Base-by-base conservation (phyloP, 2,797 vertebrate species). In the Mormyrops attenuatus region DNA sequence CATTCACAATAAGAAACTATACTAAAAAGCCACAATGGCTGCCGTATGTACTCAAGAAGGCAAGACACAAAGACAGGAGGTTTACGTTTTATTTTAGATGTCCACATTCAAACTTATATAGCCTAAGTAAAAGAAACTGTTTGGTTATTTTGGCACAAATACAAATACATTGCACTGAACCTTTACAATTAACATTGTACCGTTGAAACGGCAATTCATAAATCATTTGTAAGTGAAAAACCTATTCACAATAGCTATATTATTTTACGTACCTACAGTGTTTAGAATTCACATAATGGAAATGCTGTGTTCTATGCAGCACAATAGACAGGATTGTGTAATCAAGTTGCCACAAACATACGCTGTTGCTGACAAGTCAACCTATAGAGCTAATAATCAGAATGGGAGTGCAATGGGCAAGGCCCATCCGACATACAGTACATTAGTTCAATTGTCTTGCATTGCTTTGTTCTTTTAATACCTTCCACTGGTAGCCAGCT, bases 171-270 rank as follows among this genome's bases (percentile, higher is more conserved):
- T 57, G 41, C 86, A 86, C 47, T 73, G 17, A 69, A 88, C 34
- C 41, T 52, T 55, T 34, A 53, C 26, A 90, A 88, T 13, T 89
- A 88, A 88, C 57, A 88, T 77, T 88, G 57, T 41, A 89, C 82
- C 22, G 44, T 84, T 60, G 17, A 88, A 91, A 88, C 89, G 90
- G 87, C 88, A 89, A 89, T 47, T 82, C n/a, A 90, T 57, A 30
- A 82, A 73, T 73, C 6, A 49, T 49, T 60, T 85, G 13, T 38
- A 52, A 17, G 57, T 34, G 57, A 89, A 66, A 63, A 80, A 22
- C 17, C 34, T 80, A 80, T n/a, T 82, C 41, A 82, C 38, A 47
- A 82, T 47, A 47, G 20, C 77, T 44, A n/a, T 47, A 80, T 82
- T 82, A 82, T 77, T 73, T 73, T 38, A 15, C 8, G 38, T 47